Evolutionary conservation across 2,113 vertebrate genomes (phyloP), one percentile per base, ranked within the genome.

Genomic region (Trachemys scripta): DNA sequence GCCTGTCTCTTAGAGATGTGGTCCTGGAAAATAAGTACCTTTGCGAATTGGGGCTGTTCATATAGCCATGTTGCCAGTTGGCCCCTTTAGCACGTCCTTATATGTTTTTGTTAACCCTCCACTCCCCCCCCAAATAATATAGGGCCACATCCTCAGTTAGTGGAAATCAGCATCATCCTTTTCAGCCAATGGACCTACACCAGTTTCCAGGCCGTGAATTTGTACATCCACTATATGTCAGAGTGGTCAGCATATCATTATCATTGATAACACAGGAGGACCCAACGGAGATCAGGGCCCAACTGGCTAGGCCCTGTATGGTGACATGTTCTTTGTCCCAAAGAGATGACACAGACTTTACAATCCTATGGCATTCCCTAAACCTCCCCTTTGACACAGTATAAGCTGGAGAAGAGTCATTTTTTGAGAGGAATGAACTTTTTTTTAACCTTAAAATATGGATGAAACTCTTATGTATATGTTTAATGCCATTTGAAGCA

Each of bases 1-100:
- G 10, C 31, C 42, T 1, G 0, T 29, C 51, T 87, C 38, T 53
- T 0, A 0, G 19, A 25, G 25, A 5, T 12, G 14, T 49, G 82
- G 1, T 25, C 24, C 51, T 16, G 83, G 80, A 51, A 45, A 92
- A 13, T 49, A 51, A 42, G 22, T 72, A 25, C 0, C 80, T 79
- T 51, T 35, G 35, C 53, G 72, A 1, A 42, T 57, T 6, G 80
- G n/a, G 54, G 53, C n/a, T 27, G 50, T 79, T 42, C 51, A 25
- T 47, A 81, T 3, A 87, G 45, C 49, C 1, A 0, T 51, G 75
- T 0, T 1, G 31, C 82, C 72, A 75, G 88, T 53, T 76, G 82
- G 22, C 90, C 45, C 5, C 81, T 85, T 57, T 75, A 93, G 80
- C 76, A 92, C 1, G 0, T 78, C 80, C 88, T 65, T 85, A 2